phyloP scores from a whole-genome alignment of 1,140 invertebrate genomes.

The Branchinecta lindahli region DNA sequence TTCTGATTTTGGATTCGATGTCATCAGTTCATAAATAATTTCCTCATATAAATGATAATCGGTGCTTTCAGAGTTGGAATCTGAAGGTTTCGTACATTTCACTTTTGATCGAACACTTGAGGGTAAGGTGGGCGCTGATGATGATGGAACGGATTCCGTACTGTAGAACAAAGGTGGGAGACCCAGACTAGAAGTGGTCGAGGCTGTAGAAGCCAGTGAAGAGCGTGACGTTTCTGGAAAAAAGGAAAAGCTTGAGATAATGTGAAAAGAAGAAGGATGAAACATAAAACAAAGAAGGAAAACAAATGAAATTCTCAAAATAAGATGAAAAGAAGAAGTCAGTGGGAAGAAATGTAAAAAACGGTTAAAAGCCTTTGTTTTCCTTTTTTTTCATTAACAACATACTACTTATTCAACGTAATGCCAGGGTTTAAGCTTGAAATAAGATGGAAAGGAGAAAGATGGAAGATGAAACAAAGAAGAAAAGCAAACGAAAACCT shows the following conservation, averaged over 20 bases:
- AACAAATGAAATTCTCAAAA: too few relatives aligned
- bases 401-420: too few relatives aligned
- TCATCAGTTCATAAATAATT: slow-evolving; percentile 7
- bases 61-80: not conserved
- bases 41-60: slow-evolving; percentile 10
- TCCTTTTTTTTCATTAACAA: too few relatives aligned
- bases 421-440: too few relatives aligned
- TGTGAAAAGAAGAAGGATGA: not conserved
- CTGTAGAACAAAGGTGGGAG: not conserved
- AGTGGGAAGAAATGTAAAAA: too few relatives aligned
- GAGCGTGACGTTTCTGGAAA: not conserved
- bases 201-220: not conserved
- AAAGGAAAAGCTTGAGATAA: not conserved
- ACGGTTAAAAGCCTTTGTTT: too few relatives aligned
- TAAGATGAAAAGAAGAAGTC: too few relatives aligned
- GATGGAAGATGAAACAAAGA: too few relatives aligned
- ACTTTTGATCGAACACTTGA: slow-evolving; percentile 7
- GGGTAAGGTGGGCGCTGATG: not conserved
- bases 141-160: not conserved
- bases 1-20: slow-evolving; percentile 1
- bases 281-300: not conserved
- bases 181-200: not conserved
- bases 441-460: too few relatives aligned
- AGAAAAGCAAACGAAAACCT: too few relatives aligned
- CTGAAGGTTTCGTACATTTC: not conserved